A percentile compares a stretch with the other conserved stretches of the same genome.
phyloP scores from a whole-genome alignment of 2,113 vertebrate genomes.

The Orycteropus afer region DNA sequence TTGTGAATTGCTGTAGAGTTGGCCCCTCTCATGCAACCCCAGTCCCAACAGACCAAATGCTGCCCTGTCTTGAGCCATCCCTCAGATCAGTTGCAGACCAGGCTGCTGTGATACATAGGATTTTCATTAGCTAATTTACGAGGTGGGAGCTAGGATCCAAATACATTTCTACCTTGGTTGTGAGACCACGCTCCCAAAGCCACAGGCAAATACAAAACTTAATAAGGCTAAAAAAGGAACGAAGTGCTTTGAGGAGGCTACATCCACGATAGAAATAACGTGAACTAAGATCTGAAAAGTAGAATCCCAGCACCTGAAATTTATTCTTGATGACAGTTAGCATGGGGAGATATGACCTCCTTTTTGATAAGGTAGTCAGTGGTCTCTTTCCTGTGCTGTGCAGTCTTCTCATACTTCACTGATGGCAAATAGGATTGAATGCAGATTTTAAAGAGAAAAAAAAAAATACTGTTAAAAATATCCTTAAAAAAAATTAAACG shows the following conservation, averaged over 20 bases:
- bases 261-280: conserved; percentile 29
- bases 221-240: background rate
- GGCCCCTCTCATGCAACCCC: background rate
- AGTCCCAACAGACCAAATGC: background rate
- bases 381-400: conserved; percentile 23
- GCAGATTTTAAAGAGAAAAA: conserved; percentile 18
- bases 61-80: background rate
- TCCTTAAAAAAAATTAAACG: background rate
- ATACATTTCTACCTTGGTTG: background rate
- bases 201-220: conserved; percentile 12
- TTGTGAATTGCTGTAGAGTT: background rate
- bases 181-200: background rate
- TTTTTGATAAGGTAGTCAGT: conserved; percentile 45
- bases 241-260: background rate
- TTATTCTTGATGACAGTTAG: conserved; percentile 37
- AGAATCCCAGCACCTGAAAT: conserved; percentile 49
- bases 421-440: conserved; percentile 32
- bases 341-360: conserved; percentile 64
- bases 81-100: background rate
- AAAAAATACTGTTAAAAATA: conserved; percentile 22
- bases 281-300: conserved; percentile 36
- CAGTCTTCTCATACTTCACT: conserved; percentile 38
- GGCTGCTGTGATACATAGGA: background rate
- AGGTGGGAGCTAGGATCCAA: background rate
- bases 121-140: background rate